Evolutionary conservation across 2,888 invertebrate species (phyloP).

Genomic region (Rambutsinella grinnellia): DNA sequence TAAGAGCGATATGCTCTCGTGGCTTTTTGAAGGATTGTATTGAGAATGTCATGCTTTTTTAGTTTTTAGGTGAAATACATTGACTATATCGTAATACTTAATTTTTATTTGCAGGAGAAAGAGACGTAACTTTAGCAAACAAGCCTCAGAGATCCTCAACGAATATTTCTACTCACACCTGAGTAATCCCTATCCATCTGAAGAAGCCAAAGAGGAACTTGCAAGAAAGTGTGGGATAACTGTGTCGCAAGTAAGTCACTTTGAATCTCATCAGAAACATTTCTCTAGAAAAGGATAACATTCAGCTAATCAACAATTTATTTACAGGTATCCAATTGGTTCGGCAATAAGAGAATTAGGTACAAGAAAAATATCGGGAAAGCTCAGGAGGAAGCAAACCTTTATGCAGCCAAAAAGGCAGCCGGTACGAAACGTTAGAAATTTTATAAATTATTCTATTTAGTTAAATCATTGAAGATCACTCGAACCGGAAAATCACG

Average conservation of each 20-base stretch:
- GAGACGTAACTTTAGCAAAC: conserved; percentile 99
- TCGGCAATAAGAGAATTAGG: conserved; percentile 98
- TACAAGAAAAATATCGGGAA: conserved; percentile 99
- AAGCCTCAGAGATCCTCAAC: conserved; percentile 98
- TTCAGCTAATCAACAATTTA: too few species aligned
- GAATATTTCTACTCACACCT: conserved; percentile 99
- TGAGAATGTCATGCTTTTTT: conserved; percentile 10
- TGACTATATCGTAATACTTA: too few species aligned
- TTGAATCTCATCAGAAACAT: too few species aligned
- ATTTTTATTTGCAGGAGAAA: conserved; percentile 88
- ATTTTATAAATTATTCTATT: too few species aligned
- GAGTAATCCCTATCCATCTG: conserved; percentile 99
- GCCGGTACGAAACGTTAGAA: conserved; percentile 77
- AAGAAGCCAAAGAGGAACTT: conserved; percentile 99
- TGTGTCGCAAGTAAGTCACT: conserved; percentile 87
- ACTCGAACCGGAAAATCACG: too few species aligned
- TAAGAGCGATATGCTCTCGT: background rate
- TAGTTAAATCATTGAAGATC: conserved; percentile 1
- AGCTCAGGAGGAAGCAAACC: conserved; percentile 98
- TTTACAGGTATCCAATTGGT: conserved; percentile 97
- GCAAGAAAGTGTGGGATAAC: conserved; percentile 99
- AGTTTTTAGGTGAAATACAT: background rate
- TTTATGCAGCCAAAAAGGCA: conserved; percentile 98
- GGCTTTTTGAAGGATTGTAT: conserved; percentile 1
- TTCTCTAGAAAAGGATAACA: too few species aligned